Percentiles rank a stretch among this genome's conserved stretches.
Conservation (phyloP, 2,888 invertebrate genomes). For the Glaucopsyche alexis region DNA sequence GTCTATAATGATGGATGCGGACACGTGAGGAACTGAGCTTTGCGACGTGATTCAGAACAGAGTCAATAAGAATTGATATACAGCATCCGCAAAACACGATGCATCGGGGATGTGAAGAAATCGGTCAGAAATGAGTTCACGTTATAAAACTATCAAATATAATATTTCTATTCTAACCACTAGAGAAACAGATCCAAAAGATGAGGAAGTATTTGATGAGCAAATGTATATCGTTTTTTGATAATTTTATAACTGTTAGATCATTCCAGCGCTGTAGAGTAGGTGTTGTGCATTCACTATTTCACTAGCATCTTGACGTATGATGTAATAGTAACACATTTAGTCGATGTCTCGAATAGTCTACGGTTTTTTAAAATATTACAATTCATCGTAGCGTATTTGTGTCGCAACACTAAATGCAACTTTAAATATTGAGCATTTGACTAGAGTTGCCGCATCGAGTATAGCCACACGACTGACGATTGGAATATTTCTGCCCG, state of each 20-base stretch:
- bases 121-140: slow-evolving; percentile 49
- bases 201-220: slow-evolving; percentile 73
- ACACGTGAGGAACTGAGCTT: slow-evolving; percentile 40
- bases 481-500: slow-evolving; percentile 60
- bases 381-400: slow-evolving; percentile 46
- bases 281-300: slow-evolving; percentile 52
- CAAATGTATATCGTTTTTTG: slow-evolving; percentile 58
- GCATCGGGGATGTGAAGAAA: slow-evolving; percentile 46
- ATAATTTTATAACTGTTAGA: slow-evolving; percentile 67
- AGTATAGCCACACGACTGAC: slow-evolving; percentile 40
- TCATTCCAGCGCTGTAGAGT: slow-evolving; percentile 54
- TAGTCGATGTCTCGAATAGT: slow-evolving; percentile 75
- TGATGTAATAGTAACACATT: slow-evolving; percentile 75
- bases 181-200: slow-evolving; percentile 72
- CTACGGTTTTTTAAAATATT: slow-evolving; percentile 55
- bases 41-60: not conserved
- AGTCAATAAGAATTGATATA: not conserved
- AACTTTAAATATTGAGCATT: slow-evolving; percentile 70
- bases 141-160: slow-evolving; percentile 62
- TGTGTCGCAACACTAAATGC: slow-evolving; percentile 52
- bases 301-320: slow-evolving; percentile 58
- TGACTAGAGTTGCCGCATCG: slow-evolving; percentile 50
- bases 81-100: slow-evolving; percentile 3
- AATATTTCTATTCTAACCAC: slow-evolving; percentile 60
- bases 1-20: slow-evolving; percentile 62